Evolutionary conservation across 2,113 vertebrate genomes (phyloP).

Genomic region (Myrmecobius fasciatus): DNA sequence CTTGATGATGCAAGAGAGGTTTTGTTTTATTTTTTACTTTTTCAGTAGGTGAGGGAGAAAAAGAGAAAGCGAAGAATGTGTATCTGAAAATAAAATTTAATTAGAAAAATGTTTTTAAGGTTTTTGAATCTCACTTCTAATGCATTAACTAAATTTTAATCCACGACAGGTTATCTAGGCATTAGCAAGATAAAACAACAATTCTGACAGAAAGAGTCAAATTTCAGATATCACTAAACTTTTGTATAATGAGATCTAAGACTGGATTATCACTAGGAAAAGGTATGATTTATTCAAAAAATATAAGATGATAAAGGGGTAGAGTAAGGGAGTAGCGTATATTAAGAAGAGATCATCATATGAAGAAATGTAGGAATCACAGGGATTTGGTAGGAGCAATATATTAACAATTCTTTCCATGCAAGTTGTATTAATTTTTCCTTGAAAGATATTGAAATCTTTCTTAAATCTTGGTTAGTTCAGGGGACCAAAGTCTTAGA

Average conservation of each 20-base stretch:
- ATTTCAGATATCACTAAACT: neutral
- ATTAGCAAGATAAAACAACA: neutral
- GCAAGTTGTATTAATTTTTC: neutral
- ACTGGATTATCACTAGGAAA: neutral
- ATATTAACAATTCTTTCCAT: neutral
- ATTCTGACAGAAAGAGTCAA: neutral
- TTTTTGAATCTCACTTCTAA: neutral
- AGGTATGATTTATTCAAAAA: neutral
- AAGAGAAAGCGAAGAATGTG: neutral
- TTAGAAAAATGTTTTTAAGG: neutral
- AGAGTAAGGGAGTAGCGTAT: neutral
- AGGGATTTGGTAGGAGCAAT: neutral
- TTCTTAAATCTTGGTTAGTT: neutral
- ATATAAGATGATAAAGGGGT: neutral
- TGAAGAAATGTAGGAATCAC: neutral
- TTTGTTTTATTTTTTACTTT: neutral
- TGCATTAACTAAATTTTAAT: neutral
- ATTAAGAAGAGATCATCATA: neutral
- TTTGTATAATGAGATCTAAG: neutral
- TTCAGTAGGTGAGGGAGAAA: neutral
- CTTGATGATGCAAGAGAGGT: neutral
- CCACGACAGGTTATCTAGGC: neutral
- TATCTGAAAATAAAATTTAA: neutral
- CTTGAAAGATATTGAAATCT: neutral
- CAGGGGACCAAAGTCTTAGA: neutral